phyloP scores from a whole-genome alignment of 2,113 vertebrate genomes.

The Plecturocebus donacophilus region DNA sequence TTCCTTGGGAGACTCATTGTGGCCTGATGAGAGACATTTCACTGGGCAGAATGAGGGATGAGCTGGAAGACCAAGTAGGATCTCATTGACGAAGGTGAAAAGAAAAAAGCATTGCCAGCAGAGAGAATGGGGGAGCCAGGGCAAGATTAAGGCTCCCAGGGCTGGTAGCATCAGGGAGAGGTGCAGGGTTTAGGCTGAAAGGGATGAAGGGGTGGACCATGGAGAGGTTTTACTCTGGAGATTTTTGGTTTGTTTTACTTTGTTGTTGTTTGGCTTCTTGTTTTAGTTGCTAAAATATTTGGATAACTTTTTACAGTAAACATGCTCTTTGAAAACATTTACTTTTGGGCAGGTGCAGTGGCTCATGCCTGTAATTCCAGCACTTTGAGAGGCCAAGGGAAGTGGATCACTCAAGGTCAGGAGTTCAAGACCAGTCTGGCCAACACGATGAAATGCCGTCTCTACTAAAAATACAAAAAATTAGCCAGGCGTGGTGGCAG shows the following conservation, averaged over 20 bases:
- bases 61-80: too few species aligned
- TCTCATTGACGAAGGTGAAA: background rate
- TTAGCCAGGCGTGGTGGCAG: too few species aligned
- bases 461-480: too few species aligned
- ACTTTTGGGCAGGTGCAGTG: too few species aligned
- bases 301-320: background rate
- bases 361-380: too few species aligned
- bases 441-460: too few species aligned
- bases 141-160: too few species aligned
- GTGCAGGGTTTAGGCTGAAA: background rate
- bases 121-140: background rate
- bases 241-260: background rate
- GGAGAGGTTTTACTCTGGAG: background rate
- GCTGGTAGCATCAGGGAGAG: rapidly evolving
- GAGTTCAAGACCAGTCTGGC: too few species aligned
- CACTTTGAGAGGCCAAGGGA: too few species aligned
- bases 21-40: background rate
- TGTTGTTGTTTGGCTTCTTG: background rate
- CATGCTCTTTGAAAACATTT: too few species aligned
- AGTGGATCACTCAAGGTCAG: too few species aligned
- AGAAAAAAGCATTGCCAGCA: background rate
- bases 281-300: background rate
- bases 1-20: background rate
- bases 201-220: rapidly evolving
- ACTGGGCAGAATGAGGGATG: background rate